Evolutionary conservation across 2,888 invertebrate species (phyloP), one percentile per base, ranked within the genome.

Genomic region (Therioaphis trifolii): DNA sequence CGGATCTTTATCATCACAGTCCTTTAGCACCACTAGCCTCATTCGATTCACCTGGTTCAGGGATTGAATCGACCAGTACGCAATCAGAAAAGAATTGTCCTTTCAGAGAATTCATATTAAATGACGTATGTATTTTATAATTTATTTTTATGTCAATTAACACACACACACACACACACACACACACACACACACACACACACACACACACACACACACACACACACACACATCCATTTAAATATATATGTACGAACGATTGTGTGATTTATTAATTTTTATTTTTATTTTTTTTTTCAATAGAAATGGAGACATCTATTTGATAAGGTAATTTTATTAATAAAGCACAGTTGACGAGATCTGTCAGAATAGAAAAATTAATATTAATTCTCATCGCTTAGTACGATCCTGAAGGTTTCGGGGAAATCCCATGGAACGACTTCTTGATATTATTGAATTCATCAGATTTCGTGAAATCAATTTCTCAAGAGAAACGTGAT

Each of bases 331-430:
- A 92, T 69, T 43, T 15, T 7, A 40, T 11, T 43, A 24, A 24
- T 24, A 9, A 71, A 0, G 2, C 14, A 46, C n/a, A 9, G 9
- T 14, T 21, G 24, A 58, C 24, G 24, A 58, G 24, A 5, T 58
- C 4, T 9, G 24, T 58, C 1, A 18, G 7, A 14, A 14, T 58
- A 58, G 4, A n/a, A n/a, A n/a, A n/a, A n/a, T 58, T 76, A 24
- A 46, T 49, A 55, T 43, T 69, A 69, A 43, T 79, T 29, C 29
- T 2, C 29, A 87, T 89, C 89, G 84, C 40, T 35, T 82, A 96
- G 95, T 96, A 94, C 88, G 96, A 96, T 90, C 95, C 95, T 12
- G 96, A 96, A 90, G 96, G 96, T 63, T 96, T 96, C 88, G 96
- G 96, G 14, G 96, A 96, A 90, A 96, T 96, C 87, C 94, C 94